Conservation (phyloP, 1,140 invertebrate species). For the Chironomus tepperi region DNA sequence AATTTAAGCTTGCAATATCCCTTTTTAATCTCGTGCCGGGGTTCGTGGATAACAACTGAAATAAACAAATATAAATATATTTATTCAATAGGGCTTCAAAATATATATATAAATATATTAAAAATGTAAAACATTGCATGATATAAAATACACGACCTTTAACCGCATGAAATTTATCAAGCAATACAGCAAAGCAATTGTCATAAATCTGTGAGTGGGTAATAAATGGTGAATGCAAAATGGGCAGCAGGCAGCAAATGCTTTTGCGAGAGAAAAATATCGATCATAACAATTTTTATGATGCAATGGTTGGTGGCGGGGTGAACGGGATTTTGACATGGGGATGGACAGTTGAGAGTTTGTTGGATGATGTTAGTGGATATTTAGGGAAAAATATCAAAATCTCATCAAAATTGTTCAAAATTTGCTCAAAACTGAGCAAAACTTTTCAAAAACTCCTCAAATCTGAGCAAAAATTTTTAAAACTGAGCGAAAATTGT, state of each 20-base stretch:
- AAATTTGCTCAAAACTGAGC: too few species aligned
- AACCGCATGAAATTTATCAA: slow-evolving; percentile 8
- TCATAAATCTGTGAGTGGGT: neutral
- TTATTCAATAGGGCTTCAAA: neutral
- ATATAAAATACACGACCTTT: neutral
- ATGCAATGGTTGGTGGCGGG: too few species aligned
- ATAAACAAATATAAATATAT: too few species aligned
- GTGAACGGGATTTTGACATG: neutral
- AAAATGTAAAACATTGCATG: slow-evolving; percentile 11
- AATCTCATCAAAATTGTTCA: too few species aligned
- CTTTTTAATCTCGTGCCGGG: neutral
- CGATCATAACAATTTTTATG: neutral
- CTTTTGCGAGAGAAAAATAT: neutral
- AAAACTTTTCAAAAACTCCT: too few species aligned
- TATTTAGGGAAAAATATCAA: too few species aligned
- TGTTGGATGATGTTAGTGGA: too few species aligned
- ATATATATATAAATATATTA: neutral
- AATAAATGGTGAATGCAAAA: neutral
- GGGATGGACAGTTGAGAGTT: neutral
- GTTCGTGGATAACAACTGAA: too few species aligned
- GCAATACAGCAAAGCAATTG: slow-evolving; percentile 9
- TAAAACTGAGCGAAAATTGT: too few species aligned
- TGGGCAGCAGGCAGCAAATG: neutral
- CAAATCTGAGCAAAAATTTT: too few species aligned
- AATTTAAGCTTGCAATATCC: neutral